Percentiles rank a stretch among this genome's conserved stretches.
phyloP scores from a whole-genome alignment of 2,797 vertebrate genomes.

The Sebastes ruberrimus region DNA sequence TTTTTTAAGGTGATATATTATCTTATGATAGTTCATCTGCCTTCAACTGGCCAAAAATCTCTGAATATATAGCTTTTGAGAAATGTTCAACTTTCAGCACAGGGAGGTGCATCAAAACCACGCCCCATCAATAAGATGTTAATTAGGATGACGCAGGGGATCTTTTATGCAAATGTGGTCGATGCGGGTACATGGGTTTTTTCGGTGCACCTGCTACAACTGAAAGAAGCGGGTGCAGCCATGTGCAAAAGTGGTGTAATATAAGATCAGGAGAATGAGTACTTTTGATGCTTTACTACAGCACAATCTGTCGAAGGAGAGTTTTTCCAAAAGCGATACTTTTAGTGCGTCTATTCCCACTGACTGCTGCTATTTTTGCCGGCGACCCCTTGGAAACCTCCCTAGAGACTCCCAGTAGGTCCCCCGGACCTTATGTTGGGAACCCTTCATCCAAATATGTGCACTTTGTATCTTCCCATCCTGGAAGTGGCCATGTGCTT shows the following conservation, averaged over 20 bases:
- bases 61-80: not conserved
- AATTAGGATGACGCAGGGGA: not conserved
- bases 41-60: not conserved
- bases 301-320: not conserved
- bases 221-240: not conserved
- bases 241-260: not conserved
- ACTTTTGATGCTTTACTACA: not conserved
- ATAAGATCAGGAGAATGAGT: not conserved
- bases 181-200: not conserved
- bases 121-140: not conserved
- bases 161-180: not conserved
- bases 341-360: not conserved
- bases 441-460: conserved; percentile 36
- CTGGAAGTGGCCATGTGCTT: conserved; percentile 58
- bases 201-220: conserved; percentile 16
- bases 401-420: not conserved
- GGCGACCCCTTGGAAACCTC: not conserved
- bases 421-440: conserved; percentile 37
- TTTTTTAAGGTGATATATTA: not conserved
- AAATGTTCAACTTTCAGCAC: not conserved
- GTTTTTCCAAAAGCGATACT: not conserved
- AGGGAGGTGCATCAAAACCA: too few species aligned
- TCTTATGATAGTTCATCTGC: not conserved
- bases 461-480: conserved; percentile 36
- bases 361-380: not conserved